Evolutionary conservation across 2,797 vertebrate genomes (phyloP).

Genomic region (Cryptoblepharus egeriae): DNA sequence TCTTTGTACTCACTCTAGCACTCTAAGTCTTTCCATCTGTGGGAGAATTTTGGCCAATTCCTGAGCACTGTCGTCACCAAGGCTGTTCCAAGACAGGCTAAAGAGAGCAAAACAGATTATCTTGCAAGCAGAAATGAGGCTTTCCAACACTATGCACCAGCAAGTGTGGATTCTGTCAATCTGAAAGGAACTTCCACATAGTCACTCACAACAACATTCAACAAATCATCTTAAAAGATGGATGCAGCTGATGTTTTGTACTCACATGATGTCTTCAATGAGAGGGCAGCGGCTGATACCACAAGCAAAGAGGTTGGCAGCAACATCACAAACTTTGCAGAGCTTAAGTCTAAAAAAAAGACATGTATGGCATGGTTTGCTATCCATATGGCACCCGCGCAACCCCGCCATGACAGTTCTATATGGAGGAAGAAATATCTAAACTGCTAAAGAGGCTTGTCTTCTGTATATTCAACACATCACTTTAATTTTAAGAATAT

Average conservation of each 20-base stretch:
- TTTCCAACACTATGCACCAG: no score
- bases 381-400: no score
- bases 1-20: slow-evolving; percentile 85
- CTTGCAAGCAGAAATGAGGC: not conserved
- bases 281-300: slow-evolving; percentile 78
- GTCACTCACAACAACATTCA: no score
- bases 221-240: not conserved
- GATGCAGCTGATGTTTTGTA: slow-evolving; percentile 51
- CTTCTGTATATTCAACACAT: no score
- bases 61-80: slow-evolving; percentile 80
- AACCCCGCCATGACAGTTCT: not conserved
- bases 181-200: not conserved
- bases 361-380: not conserved
- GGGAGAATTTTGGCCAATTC: slow-evolving; percentile 81
- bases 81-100: slow-evolving; percentile 89
- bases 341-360: slow-evolving; percentile 77
- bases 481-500: not conserved
- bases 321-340: slow-evolving; percentile 68
- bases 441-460: not conserved
- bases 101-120: slow-evolving; percentile 22
- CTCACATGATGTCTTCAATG: slow-evolving; percentile 87
- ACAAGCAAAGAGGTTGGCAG: slow-evolving; percentile 66
- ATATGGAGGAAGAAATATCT: no score
- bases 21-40: slow-evolving; percentile 78
- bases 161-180: not conserved